Percentiles rank a stretch among this genome's conserved stretches.
Evolutionary conservation across 2,888 invertebrate species (phyloP).

Genomic region (Caenorhabditis virilis): DNA sequence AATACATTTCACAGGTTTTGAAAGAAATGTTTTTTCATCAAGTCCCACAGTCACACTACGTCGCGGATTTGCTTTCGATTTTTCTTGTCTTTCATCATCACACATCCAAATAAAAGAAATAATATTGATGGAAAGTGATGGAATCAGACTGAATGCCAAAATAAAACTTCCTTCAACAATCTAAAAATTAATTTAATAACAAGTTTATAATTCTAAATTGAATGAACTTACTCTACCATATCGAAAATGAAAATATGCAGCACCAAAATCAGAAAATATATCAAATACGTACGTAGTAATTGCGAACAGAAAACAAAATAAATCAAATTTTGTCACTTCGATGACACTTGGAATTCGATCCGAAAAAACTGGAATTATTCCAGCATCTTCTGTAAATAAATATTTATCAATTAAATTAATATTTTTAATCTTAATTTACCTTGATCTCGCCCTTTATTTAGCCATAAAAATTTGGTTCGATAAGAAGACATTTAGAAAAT

Average conservation of each 20-base stretch:
- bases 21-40: background rate
- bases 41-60: no score
- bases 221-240: slow-evolving; percentile 39
- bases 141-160: slow-evolving; percentile 35
- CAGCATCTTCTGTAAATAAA: slow-evolving; percentile 31
- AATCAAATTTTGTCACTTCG: slow-evolving; percentile 47
- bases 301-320: slow-evolving; percentile 53
- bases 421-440: background rate
- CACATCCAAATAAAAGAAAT: slow-evolving; percentile 47
- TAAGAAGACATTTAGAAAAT: background rate
- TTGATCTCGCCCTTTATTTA: slow-evolving; percentile 2
- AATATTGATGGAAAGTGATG: slow-evolving; percentile 50
- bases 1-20: background rate
- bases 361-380: slow-evolving; percentile 23
- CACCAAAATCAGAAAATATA: slow-evolving; percentile 44
- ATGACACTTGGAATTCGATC: slow-evolving; percentile 52
- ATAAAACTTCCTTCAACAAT: slow-evolving; percentile 23
- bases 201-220: background rate
- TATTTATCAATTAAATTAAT: background rate
- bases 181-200: slow-evolving; percentile 15
- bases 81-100: slow-evolving; percentile 44
- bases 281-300: slow-evolving; percentile 55
- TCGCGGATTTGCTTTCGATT: no score
- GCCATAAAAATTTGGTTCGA: slow-evolving; percentile 6
- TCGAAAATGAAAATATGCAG: slow-evolving; percentile 40